Percentiles rank a stretch among this genome's conserved stretches.
phyloP scores from a whole-genome alignment of 2,113 vertebrate species.

The Psophia crepitans region DNA sequence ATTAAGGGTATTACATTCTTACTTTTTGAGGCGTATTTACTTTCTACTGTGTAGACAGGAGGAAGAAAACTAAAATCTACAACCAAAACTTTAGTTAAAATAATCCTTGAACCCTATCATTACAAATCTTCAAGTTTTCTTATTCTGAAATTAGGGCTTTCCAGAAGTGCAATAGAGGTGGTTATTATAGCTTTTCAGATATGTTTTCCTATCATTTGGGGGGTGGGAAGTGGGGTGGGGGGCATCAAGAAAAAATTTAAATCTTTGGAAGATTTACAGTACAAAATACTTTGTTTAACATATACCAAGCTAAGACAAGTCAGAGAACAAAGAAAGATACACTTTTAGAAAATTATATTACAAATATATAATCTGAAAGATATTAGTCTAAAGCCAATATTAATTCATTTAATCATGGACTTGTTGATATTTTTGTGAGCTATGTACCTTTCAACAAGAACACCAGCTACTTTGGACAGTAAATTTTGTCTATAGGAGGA shows the following conservation, averaged over 20 bases:
- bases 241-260: fast-evolving
- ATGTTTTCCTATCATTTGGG: background rate
- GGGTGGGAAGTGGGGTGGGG: fast-evolving
- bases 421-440: background rate
- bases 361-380: background rate
- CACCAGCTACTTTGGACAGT: background rate
- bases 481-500: background rate
- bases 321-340: background rate
- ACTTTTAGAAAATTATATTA: background rate
- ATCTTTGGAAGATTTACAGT: background rate
- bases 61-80: background rate
- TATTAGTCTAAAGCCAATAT: background rate
- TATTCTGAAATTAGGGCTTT: background rate
- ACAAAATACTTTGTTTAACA: background rate
- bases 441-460: background rate
- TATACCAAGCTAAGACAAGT: background rate
- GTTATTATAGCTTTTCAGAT: background rate
- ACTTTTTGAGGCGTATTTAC: background rate
- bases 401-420: background rate
- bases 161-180: background rate
- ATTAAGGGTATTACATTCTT: background rate
- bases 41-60: background rate
- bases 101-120: background rate
- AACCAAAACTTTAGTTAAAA: background rate
- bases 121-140: background rate